These are phyloP conservation scores for Cydia splendana DNA, from an alignment of 1,140 invertebrate species.

Conservation along the genomic window DNA sequence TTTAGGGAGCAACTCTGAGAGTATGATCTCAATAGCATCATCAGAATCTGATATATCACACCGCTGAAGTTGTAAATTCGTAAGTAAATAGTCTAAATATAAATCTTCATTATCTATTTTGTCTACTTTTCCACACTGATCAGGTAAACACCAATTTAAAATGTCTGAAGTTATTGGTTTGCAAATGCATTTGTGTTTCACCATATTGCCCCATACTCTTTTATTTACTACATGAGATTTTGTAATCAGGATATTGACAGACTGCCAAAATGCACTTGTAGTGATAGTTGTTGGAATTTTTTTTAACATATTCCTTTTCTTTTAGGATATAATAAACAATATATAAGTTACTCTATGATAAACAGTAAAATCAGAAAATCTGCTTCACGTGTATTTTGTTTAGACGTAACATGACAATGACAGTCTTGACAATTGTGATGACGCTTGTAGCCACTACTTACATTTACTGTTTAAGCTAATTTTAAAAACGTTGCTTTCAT, in stretches of 20 bases:
- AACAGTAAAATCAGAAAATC: neutral
- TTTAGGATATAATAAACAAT: no score
- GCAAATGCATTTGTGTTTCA: constrained; percentile 43
- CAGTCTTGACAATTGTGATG: neutral
- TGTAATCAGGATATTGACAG: constrained; percentile 59
- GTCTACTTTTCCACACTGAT: constrained; percentile 27
- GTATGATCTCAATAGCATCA: constrained; percentile 45
- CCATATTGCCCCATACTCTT: constrained; percentile 65
- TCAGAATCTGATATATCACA: constrained; percentile 31
- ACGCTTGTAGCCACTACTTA: neutral
- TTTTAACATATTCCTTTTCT: neutral
- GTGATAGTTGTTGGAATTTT: constrained; percentile 34
- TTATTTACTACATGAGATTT: constrained; percentile 72
- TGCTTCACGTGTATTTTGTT: neutral
- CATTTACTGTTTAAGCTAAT: neutral
- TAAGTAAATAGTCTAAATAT: constrained; percentile 23
- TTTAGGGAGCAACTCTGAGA: constrained; percentile 62
- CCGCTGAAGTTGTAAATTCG: constrained; percentile 32
- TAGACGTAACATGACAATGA: constrained; percentile 1
- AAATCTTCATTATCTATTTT: constrained; percentile 33
- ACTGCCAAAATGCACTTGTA: constrained; percentile 51
- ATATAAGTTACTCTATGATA: no score
- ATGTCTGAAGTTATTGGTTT: constrained; percentile 28
- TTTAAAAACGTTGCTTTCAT: neutral
- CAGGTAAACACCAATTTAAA: constrained; percentile 34